Evolutionary conservation across 1,140 invertebrate species (phyloP), one percentile per base, ranked within the genome.

Genomic region (Papilio machaon): DNA sequence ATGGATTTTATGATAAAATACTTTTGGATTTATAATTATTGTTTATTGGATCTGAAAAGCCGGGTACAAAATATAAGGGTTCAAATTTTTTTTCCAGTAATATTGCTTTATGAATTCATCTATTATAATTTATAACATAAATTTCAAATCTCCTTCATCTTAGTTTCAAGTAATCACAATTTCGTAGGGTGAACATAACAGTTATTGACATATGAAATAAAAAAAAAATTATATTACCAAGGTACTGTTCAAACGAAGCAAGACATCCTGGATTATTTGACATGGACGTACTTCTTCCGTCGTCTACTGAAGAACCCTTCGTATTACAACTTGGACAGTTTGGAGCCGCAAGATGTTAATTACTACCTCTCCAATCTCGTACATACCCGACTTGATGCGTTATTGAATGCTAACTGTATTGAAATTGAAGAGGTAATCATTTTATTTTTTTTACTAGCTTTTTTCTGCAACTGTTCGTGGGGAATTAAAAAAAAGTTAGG

Each of bases 211-310:
- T 4, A 5, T 8, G 5, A 58, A 54, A 4, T 11, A 49, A 54
- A 17, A n/a, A 54, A 58, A n/a, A 17, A 58, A n/a, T 1, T n/a
- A 58, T 6, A 58, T 19, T 58, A 4, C 83, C 83, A 52, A 95
- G 94, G 98, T 83, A 99, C 99, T 0, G 98, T 99, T 46, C 96
- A 96, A 84, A 97, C 96, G 0, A 99, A 99, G 93, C 98, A 99
- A 92, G 98, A 99, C 82, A 97, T 99, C 19, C 95, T 99, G 73
- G 99, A 99, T 91, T 99, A 99, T 94, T 95, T 99, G 46, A 99
- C 99, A 0, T 99, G 98, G 98, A 99, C 99, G 0, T 99, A 99
- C 91, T 99, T 99, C 94, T 99, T 99, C 95, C 95, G 99, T 83
- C 95, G 99, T 82, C 94, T 99, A 5, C 94, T 99, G 30, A 97